Evolutionary conservation across 2,113 vertebrate genomes (phyloP), one percentile per base, ranked within the genome.

Genomic region (Mesoclemmys tuberculata): DNA sequence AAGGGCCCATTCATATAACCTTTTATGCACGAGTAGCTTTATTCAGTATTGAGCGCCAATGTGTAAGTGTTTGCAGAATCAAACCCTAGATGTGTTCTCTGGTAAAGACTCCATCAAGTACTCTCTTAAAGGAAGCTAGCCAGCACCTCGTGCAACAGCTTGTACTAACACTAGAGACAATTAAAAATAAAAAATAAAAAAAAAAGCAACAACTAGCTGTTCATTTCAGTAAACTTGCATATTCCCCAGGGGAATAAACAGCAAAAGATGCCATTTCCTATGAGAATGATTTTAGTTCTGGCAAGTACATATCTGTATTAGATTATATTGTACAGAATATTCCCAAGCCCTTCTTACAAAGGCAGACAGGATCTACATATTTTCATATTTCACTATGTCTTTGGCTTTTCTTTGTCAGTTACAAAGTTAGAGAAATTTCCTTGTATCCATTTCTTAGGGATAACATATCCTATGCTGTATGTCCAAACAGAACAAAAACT

Each of bases 51-150:
- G 97, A 97, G 95, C 80, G 92, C 93, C 93, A 95, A 64, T 80
- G 80, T 80, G 82, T 89, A 95, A 95, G 93, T 84, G 85, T 96
- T 98, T 97, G 79, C 88, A 96, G 95, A 96, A 96, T 97, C 94
- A 96, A 96, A 90, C 71, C 79, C 79, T 93, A 96, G 95, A 93
- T 94, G 94, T 94, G 90, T 96, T 98, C 97, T 97, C 97, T 94
- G 96, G 95, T 97, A 97, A 97, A 98, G 95, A 97, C 97, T 94
- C 95, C 96, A 94, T 97, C 98, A 97, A 98, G 97, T 97, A 98
- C 92, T 96, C 96, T 97, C 97, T 98, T 98, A 97, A 97, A 93
- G 94, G 92, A 95, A 7, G 41, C 90, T 83, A 86, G 91, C 78
- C 96, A 95, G 93, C 97, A 97, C 96, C 98, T 97, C 89, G 96